Base-by-base conservation (phyloP, 1,140 invertebrate species). In the Psix sp. region DNA sequence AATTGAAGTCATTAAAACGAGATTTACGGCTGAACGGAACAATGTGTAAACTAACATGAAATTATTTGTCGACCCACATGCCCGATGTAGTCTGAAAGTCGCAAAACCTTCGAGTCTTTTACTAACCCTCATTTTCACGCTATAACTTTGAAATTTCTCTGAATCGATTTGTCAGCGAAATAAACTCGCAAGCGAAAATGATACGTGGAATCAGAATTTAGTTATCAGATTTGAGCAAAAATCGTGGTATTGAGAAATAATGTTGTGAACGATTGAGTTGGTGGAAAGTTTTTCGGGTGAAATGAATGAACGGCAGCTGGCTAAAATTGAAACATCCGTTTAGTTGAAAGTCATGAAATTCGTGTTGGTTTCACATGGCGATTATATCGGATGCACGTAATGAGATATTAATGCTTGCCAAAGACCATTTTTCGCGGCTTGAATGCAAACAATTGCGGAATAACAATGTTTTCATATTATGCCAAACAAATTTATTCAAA, bases 161-260 rank as follows among this genome's bases (percentile, higher is more conserved):
- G n/a, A n/a, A n/a, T n/a, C n/a, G n/a, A n/a, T n/a, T n/a, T n/a
- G n/a, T n/a, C n/a, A n/a, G n/a, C n/a, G n/a, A n/a, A n/a, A n/a
- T n/a, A n/a, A n/a, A n/a, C n/a, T n/a, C n/a, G n/a, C n/a, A n/a
- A n/a, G n/a, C n/a, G n/a, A n/a, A n/a, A n/a, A n/a, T n/a, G n/a
- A 46, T 65, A 60, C 54, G 51, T 65, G 73, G 54, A 33, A 60
- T 52, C 42, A 70, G 66, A 75, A 75, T 66, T 75, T 60, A 59
- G 72, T 70, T 75, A 75, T 60, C 65, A 59, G 60, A 66, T 65
- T 52, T 39, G 29, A 38, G 38, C 40, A 36, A 54, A 52, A 52
- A 74, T 63, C 59, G 45, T 49, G 60, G 60, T 40, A 36, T 39
- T 54, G 46, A 33, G 33, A 65, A 66, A 57, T 40, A 52, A 57